A percentile compares a stretch with the other conserved stretches of the same genome.
These are phyloP conservation scores for Epinotia demarniana DNA, from an alignment of 2,888 invertebrate species.

Conservation along the genomic window DNA sequence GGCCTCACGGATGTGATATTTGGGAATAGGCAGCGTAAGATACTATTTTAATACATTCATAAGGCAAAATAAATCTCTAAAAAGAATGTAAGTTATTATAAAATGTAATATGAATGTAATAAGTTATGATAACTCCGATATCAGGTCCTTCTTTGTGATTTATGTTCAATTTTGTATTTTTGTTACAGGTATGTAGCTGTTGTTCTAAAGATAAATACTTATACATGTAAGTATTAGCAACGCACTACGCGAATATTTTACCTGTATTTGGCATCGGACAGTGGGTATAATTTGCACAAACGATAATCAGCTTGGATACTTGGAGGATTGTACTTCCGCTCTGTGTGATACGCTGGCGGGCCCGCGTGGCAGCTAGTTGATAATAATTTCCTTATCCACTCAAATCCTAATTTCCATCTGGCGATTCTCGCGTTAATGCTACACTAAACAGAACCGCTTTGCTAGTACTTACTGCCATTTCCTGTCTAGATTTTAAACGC, in stretches of 20 bases:
- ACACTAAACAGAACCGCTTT: conserved; percentile 14
- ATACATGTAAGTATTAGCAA: not conserved
- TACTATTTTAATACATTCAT: conserved; percentile 43
- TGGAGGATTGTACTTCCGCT: not conserved
- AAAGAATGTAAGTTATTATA: conserved; percentile 14
- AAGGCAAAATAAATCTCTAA: conserved; percentile 22
- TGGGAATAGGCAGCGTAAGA: conserved; percentile 42
- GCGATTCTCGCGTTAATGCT: not conserved
- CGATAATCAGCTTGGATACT: not conserved
- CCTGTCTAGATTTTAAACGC: conserved; percentile 37
- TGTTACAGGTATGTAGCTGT: conserved; percentile 42
- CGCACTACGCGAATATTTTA: not conserved
- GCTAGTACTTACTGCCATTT: conserved; percentile 26
- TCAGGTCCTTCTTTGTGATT: not conserved
- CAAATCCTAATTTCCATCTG: not conserved
- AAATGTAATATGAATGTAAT: too few relatives aligned
- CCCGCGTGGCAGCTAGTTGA: too few relatives aligned
- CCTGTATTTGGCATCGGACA: not conserved
- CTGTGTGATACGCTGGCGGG: too few relatives aligned
- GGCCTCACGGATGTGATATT: conserved; percentile 49
- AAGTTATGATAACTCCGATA: not conserved
- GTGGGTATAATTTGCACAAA: not conserved
- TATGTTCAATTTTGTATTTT: conserved; percentile 9
- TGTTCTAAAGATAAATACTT: not conserved
- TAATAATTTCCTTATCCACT: not conserved